These are phyloP conservation scores for Periophthalmodon schlosseri DNA, from an alignment of 2,113 vertebrate species.

Conservation along the genomic window DNA sequence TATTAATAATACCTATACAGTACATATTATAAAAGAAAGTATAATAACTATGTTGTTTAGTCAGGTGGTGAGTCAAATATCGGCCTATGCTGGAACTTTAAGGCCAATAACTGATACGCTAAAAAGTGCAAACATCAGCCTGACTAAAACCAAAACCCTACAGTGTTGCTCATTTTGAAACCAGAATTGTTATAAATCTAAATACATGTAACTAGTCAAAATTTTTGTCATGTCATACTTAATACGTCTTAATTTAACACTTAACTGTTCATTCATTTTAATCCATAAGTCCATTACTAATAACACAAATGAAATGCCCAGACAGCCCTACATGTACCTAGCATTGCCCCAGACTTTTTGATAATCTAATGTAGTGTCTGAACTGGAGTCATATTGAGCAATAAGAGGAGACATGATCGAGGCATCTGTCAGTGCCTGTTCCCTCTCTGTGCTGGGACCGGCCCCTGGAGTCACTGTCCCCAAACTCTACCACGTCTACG, in stretches of 20 bases:
- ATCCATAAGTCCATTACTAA: background rate
- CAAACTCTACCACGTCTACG: conserved; percentile 59
- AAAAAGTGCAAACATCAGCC: no score
- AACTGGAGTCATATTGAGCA: conserved; percentile 58
- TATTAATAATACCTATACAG: no score
- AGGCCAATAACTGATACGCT: no score
- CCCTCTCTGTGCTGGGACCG: conserved; percentile 55
- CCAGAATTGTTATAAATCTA: no score
- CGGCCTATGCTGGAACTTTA: no score
- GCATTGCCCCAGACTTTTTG: conserved; percentile 53
- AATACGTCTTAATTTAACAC: no score
- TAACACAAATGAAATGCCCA: background rate
- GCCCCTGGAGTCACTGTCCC: conserved; percentile 67
- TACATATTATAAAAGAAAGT: no score
- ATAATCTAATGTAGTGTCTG: conserved; percentile 68
- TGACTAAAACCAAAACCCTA: no score
- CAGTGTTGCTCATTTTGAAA: no score
- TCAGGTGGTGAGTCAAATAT: no score
- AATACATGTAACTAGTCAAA: no score
- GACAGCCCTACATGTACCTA: background rate
- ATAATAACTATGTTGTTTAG: no score
- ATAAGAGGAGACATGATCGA: conserved; percentile 76
- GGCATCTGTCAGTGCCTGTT: conserved; percentile 76
- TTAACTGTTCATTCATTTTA: background rate
- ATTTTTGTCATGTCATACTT: background rate